phyloP scores from a whole-genome alignment of 1,140 invertebrate species.

The Pinna nobilis region DNA sequence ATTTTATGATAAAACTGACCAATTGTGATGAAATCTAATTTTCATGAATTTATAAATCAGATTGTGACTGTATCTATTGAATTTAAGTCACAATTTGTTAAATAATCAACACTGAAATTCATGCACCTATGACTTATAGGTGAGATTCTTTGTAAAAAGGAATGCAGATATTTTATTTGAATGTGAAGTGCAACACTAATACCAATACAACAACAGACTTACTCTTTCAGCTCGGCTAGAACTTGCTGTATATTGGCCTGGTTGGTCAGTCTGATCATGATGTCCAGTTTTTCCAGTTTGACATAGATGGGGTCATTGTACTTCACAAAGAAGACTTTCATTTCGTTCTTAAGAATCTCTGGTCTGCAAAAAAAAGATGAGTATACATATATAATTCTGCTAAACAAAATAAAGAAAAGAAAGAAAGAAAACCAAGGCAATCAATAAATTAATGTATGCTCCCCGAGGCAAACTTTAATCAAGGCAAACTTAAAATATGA shows the following conservation, averaged over 20 bases:
- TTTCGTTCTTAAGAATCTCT: constrained; percentile 99
- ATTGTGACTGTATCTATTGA: too few relatives aligned
- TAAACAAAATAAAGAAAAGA: background rate
- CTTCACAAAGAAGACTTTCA: constrained; percentile 99
- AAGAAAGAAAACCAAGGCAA: background rate
- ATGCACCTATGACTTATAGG: background rate
- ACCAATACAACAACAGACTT: too few relatives aligned
- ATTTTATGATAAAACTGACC: too few relatives aligned
- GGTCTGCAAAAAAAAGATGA: constrained; percentile 79
- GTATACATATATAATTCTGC: too few relatives aligned
- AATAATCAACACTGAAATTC: background rate
- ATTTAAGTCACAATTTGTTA: too few relatives aligned
- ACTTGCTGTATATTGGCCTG: constrained; percentile 99
- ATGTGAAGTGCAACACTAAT: too few relatives aligned
- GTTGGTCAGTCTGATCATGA: constrained; percentile 99
- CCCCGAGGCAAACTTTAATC: too few relatives aligned
- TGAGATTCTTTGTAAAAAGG: background rate
- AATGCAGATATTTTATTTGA: too few relatives aligned
- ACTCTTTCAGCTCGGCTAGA: constrained; percentile 98
- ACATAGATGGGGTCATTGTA: constrained; percentile 99
- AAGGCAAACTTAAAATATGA: too few relatives aligned
- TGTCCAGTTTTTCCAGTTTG: constrained; percentile 99
- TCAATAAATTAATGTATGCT: background rate
- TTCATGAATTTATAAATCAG: too few relatives aligned
- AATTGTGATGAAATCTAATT: too few relatives aligned